A percentile compares a stretch with the other conserved stretches of the same genome.
phyloP scores from a whole-genome alignment of 2,888 invertebrate species.

The Coelopa pilipes region DNA sequence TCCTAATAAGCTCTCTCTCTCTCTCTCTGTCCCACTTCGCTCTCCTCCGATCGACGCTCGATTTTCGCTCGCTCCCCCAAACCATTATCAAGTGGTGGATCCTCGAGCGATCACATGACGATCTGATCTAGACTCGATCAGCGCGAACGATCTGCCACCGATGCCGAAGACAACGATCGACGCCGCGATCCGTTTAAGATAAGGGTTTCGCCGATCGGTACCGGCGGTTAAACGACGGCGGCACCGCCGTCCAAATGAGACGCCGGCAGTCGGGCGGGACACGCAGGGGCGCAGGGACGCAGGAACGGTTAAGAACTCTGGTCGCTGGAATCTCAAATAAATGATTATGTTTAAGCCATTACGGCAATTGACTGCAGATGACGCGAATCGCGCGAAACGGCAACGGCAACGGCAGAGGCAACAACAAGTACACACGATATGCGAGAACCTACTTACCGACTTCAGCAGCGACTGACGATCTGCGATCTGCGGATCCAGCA shows the following conservation, averaged over 20 bases:
- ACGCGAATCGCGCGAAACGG: slow-evolving; percentile 48
- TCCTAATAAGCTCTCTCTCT: too few relatives aligned
- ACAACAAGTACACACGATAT: not conserved
- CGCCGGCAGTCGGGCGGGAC: not conserved
- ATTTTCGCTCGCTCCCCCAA: too few relatives aligned
- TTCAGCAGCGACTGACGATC: not conserved
- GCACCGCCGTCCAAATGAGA: not conserved
- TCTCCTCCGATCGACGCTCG: too few relatives aligned
- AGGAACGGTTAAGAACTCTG: not conserved
- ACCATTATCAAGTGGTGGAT: too few relatives aligned
- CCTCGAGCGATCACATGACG: too few relatives aligned
- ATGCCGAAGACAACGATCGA: too few relatives aligned
- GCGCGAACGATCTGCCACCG: too few relatives aligned
- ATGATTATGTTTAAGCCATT: slow-evolving; percentile 64
- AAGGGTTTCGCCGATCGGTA: not conserved
- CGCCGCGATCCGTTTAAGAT: too few relatives aligned
- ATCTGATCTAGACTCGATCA: too few relatives aligned
- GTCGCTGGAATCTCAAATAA: slow-evolving; percentile 45
- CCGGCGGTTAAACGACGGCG: slow-evolving; percentile 13
- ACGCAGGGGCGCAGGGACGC: not conserved
- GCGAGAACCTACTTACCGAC: not conserved
- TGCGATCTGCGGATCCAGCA: not conserved
- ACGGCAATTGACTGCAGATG: slow-evolving; percentile 62
- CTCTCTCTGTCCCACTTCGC: too few relatives aligned
- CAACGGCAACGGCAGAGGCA: not conserved